Conservation (phyloP, 1,140 invertebrate species). For the Amyelois transitella region DNA sequence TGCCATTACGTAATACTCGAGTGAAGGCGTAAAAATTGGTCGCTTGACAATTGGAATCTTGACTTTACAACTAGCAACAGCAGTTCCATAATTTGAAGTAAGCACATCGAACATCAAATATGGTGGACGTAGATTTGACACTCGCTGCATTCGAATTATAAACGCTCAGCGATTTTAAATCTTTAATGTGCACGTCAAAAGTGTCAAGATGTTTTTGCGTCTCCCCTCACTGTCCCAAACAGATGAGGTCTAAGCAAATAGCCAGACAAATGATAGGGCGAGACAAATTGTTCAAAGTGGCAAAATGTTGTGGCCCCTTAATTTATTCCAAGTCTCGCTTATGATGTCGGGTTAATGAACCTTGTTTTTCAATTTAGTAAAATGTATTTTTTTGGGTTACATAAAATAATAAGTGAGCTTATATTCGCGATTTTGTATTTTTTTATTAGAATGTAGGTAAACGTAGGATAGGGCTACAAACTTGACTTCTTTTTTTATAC, state of each 20-base stretch:
- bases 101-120: neutral
- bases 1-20: no score
- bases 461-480: no score
- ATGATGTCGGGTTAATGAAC: neutral
- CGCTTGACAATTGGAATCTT: neutral
- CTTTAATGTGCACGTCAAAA: neutral
- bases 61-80: neutral
- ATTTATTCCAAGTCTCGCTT: neutral
- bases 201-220: conserved; percentile 26
- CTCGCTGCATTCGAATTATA: no score
- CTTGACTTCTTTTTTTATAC: no score
- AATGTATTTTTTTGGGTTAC: no score
- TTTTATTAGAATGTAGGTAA: no score
- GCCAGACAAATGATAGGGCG: conserved; percentile 37
- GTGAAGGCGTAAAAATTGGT: no score
- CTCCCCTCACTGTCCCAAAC: conserved; percentile 26
- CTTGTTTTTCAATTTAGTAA: neutral
- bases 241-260: conserved; percentile 39
- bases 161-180: neutral
- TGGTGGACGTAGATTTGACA: no score
- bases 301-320: conserved; percentile 21
- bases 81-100: neutral
- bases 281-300: conserved; percentile 36
- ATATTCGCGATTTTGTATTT: no score
- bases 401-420: no score